Evolutionary conservation across 2,797 vertebrate genomes (phyloP).

Genomic region (Petrocephalus sullivani): DNA sequence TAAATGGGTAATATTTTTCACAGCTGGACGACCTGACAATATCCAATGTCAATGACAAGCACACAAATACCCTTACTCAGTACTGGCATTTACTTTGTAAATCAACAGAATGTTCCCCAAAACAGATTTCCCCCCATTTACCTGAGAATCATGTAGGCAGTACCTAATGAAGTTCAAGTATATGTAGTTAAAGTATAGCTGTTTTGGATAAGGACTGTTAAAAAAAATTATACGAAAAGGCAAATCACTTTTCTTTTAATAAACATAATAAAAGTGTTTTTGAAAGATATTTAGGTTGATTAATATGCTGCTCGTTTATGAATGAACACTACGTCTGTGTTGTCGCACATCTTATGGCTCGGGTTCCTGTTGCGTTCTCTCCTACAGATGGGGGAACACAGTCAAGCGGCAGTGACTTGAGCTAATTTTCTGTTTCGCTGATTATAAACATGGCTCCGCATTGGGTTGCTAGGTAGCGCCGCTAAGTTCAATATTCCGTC

Average conservation of each 20-base stretch:
- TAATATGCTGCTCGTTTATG: neutral
- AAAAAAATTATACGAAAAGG: neutral
- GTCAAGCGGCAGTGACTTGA: slow-evolving; percentile 21
- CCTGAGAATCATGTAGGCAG: neutral
- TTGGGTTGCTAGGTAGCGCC: neutral
- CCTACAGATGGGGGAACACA: slow-evolving; percentile 19
- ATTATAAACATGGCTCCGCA: slow-evolving; percentile 9
- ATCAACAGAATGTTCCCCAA: neutral
- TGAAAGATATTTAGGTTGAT: neutral
- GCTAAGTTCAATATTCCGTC: slow-evolving; percentile 16
- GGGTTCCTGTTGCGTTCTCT: neutral
- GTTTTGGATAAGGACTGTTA: neutral
- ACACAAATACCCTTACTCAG: neutral
- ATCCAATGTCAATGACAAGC: neutral
- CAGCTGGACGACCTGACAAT: neutral
- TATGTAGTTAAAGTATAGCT: neutral
- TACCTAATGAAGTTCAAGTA: neutral
- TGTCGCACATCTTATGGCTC: neutral
- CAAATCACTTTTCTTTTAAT: neutral
- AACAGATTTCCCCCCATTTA: neutral
- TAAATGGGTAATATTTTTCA: neutral
- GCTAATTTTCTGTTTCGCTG: slow-evolving; percentile 23
- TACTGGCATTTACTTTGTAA: neutral
- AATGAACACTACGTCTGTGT: slow-evolving; percentile 2
- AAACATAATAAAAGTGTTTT: neutral